Conservation (phyloP, 2,113 vertebrate species). For the Peromyscus polionotus region DNA sequence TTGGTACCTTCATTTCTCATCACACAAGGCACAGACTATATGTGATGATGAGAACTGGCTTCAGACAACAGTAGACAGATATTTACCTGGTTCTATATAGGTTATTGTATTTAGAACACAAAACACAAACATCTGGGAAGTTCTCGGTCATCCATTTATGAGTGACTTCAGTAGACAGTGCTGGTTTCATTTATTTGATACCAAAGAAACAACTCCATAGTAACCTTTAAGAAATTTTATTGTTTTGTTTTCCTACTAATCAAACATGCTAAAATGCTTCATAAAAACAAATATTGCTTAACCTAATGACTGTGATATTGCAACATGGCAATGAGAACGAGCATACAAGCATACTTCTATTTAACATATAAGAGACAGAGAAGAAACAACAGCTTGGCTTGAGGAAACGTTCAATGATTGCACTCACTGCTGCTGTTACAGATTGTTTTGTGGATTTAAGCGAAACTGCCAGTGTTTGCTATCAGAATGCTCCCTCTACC, state of each 20-base stretch:
- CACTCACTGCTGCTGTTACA: background rate
- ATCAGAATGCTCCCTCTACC: conserved; percentile 38
- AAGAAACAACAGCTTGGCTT: background rate
- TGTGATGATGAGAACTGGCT: background rate
- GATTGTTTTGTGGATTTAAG: conserved; percentile 49
- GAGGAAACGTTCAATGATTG: background rate
- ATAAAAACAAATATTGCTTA: background rate
- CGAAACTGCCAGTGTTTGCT: conserved; percentile 57
- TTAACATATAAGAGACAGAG: background rate
- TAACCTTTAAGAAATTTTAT: background rate
- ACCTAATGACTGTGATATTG: background rate
- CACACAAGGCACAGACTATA: background rate
- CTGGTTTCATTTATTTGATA: background rate
- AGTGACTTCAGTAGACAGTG: background rate
- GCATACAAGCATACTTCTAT: background rate
- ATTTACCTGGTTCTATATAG: background rate
- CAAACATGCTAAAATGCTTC: background rate
- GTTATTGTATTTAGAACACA: background rate
- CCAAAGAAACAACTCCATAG: background rate
- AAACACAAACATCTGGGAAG: background rate
- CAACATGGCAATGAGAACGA: background rate
- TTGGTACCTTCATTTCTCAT: conserved; percentile 20
- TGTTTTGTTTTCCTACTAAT: background rate
- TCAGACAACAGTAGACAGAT: background rate
- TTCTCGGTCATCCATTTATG: background rate